These are phyloP conservation scores for Brachyhypopomus occidentalis DNA, from an alignment of 2,113 vertebrate species.

Conservation along the genomic window DNA sequence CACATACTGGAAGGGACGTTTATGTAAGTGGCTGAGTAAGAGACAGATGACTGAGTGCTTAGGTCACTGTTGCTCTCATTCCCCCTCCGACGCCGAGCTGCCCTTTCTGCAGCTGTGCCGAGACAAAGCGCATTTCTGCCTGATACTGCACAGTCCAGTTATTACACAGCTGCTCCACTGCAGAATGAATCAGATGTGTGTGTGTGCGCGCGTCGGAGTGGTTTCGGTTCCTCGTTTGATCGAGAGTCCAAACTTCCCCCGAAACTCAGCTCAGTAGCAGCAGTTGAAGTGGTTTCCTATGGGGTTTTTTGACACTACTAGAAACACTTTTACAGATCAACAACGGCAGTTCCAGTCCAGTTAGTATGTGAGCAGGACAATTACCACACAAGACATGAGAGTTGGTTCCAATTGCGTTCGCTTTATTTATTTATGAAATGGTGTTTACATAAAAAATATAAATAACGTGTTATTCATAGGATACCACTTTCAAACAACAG, in stretches of 20 bases:
- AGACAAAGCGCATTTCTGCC: constrained; percentile 14
- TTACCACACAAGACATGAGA: constrained; percentile 7
- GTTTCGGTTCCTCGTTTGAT: constrained; percentile 57
- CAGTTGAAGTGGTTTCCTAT: neutral
- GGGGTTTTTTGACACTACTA: constrained; percentile 22
- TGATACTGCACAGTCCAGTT: neutral
- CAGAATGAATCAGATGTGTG: neutral
- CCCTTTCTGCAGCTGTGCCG: neutral
- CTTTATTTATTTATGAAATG: constrained; percentile 4
- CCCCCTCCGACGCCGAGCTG: neutral
- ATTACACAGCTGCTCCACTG: constrained; percentile 25
- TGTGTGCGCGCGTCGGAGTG: neutral
- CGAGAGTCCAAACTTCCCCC: constrained; percentile 28
- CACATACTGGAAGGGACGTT: neutral
- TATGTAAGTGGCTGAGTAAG: neutral
- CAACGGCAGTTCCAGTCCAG: neutral
- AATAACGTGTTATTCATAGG: no score
- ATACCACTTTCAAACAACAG: no score
- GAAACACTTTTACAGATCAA: neutral
- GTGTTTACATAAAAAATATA: no score
- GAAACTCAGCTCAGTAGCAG: constrained; percentile 39
- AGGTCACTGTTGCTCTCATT: neutral
- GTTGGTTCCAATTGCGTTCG: no score
- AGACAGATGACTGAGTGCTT: no score
- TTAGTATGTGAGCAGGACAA: neutral